Evolutionary conservation across 2,888 invertebrate species (phyloP), one percentile per base, ranked within the genome.

Genomic region (Rhingia rostrata): DNA sequence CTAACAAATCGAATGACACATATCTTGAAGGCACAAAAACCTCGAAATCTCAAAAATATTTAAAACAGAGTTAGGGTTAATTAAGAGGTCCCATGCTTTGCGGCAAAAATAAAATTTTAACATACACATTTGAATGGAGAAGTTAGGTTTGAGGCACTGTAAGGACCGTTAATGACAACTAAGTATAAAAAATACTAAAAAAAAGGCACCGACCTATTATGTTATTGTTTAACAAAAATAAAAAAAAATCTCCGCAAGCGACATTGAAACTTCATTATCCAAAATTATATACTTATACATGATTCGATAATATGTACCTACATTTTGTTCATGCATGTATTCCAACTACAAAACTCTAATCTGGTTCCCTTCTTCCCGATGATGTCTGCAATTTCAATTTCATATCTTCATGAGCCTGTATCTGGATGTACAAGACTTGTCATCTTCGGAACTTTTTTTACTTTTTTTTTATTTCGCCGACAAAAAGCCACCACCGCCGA

Each of bases 401-500:
- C 69, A 78, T 73, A 79, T 67, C 73, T 78, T 72, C 63, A 45
- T 53, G 56, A 49, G 56, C 14, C 39, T 12, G 5, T 22, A 51
- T 30, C 33, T 47, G 45, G 6, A 45, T 63, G 41, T 51, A 69
- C 43, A 67, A 63, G 47, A 51, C 22, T 35, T 63, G 51, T 63
- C 67, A 49, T 49, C 22, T 35, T 66, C 30, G 4, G 7, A 4
- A 5, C 33, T 22, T 43, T 45, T 43, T 33, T 58, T n/a, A n/a
- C 14, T 43, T 58, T 54, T 63, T 7, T 61, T 39, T 53, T 41
- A n/a, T 37, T 63, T 54, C n/a, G 69, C 80, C 80, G 75, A 74
- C 75, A 81, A 81, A 81, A 47, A 75, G 51, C 70, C 53, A 61
- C 67, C 56, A 81, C 67, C 14, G 45, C 60, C 69, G 35, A 58